Conservation (phyloP, 1,140 invertebrate genomes). For the Drosophila navojoa region DNA sequence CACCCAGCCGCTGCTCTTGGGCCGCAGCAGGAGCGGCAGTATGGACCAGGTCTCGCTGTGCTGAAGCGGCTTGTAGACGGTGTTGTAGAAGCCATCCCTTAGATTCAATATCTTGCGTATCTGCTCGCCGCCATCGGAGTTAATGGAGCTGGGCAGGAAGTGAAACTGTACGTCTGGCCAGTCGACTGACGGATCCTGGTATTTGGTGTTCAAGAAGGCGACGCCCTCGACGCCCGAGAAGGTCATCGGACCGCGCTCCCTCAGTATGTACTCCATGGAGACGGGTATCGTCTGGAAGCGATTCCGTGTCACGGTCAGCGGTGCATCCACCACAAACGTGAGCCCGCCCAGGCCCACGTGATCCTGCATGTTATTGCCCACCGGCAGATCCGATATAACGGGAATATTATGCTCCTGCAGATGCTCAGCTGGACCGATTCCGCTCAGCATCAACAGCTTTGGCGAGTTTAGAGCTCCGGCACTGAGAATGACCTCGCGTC, state of each 20-base stretch:
- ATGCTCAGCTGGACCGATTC: conserved; percentile 92
- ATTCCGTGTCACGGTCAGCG: conserved; percentile 90
- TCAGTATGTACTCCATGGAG: conserved; percentile 91
- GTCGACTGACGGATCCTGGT: conserved; percentile 88
- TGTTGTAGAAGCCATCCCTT: conserved; percentile 91
- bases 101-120: conserved; percentile 91
- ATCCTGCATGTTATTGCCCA: conserved; percentile 91
- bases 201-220: conserved; percentile 93
- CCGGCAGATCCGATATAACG: conserved; percentile 89
- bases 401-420: conserved; percentile 90
- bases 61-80: conserved; percentile 92
- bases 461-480: conserved; percentile 92
- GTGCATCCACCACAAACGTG: conserved; percentile 92
- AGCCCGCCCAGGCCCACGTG: conserved; percentile 91
- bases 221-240: conserved; percentile 91
- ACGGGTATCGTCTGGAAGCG: conserved; percentile 91
- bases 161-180: conserved; percentile 95
- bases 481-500: conserved; percentile 91
- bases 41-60: conserved; percentile 93
- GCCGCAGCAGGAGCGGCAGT: conserved; percentile 90
- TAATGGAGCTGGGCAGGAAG: conserved; percentile 92
- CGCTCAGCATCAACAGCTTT: conserved; percentile 95
- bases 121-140: conserved; percentile 91
- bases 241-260: conserved; percentile 92
- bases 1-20: conserved; percentile 92